Evolutionary conservation across 2,888 invertebrate genomes (phyloP).

Genomic region (Unio pictorum): DNA sequence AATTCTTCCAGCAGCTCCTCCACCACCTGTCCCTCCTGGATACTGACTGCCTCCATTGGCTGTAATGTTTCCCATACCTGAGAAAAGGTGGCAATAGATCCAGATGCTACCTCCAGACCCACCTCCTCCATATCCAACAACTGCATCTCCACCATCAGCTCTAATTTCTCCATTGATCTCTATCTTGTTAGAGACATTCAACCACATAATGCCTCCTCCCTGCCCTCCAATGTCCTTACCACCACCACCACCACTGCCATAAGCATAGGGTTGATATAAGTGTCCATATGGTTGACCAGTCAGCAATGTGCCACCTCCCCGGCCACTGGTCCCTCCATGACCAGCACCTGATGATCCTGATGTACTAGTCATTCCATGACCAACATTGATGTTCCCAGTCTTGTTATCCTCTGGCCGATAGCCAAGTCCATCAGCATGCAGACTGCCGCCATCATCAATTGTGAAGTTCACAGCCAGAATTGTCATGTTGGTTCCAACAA

Average conservation of each 20-base stretch:
- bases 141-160: slow-evolving; percentile 43
- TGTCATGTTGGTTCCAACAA: slow-evolving; percentile 45
- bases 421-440: slow-evolving; percentile 49
- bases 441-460: slow-evolving; percentile 52
- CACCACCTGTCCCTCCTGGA: slow-evolving; percentile 38
- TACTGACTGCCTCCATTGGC: slow-evolving; percentile 51
- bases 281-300: slow-evolving; percentile 59
- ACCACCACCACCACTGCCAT: slow-evolving; percentile 57
- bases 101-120: slow-evolving; percentile 55
- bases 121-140: slow-evolving; percentile 40
- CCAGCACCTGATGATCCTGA: slow-evolving; percentile 56
- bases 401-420: slow-evolving; percentile 37
- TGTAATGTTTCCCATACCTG: slow-evolving; percentile 54
- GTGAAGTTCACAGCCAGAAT: slow-evolving; percentile 44
- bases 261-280: slow-evolving; percentile 44
- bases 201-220: slow-evolving; percentile 48
- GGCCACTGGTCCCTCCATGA: slow-evolving; percentile 57
- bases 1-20: slow-evolving; percentile 48
- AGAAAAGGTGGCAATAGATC: slow-evolving; percentile 41
- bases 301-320: slow-evolving; percentile 35
- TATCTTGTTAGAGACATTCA: slow-evolving; percentile 41
- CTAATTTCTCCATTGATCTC: slow-evolving; percentile 51
- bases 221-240: slow-evolving; percentile 37
- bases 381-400: slow-evolving; percentile 30
- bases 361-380: slow-evolving; percentile 35